These are phyloP conservation scores for Centropus bengalensis DNA, from an alignment of 2,113 vertebrate species.

Conservation along the genomic window DNA sequence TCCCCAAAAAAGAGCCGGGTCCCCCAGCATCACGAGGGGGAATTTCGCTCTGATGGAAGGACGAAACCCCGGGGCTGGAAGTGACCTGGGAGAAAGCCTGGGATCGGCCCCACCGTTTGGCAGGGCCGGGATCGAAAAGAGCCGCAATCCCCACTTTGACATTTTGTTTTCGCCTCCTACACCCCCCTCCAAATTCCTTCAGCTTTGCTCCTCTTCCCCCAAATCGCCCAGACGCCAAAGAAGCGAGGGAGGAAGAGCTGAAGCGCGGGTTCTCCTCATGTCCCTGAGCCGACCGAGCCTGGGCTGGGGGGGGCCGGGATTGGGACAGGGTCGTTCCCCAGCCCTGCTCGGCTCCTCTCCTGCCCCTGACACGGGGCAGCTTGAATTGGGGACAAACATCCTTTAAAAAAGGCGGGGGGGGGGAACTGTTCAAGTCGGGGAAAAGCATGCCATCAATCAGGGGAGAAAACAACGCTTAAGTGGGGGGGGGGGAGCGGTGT, in stretches of 20 bases:
- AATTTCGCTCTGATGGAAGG: neutral
- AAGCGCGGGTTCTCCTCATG: neutral
- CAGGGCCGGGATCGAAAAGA: neutral
- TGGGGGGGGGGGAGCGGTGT: too few relatives aligned
- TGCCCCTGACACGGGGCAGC: too few relatives aligned
- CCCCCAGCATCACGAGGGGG: neutral
- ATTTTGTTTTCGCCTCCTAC: neutral
- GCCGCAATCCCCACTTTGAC: neutral
- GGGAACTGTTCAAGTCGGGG: neutral
- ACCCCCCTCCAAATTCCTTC: neutral
- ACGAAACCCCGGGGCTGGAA: neutral
- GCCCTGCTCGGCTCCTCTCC: too few relatives aligned
- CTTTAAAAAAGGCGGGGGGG: neutral
- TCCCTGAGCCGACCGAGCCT: neutral
- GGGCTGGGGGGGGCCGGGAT: neutral
- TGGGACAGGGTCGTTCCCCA: neutral
- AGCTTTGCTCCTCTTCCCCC: neutral
- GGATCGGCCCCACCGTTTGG: neutral
- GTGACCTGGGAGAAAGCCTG: neutral
- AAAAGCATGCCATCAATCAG: neutral
- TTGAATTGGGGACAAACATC: accelerated
- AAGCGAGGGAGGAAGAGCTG: neutral
- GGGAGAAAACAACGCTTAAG: neutral
- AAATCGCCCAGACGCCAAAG: neutral
- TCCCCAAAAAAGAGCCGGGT: neutral